phyloP scores from a whole-genome alignment of 2,888 invertebrate genomes.

The Folsomia manolachei region DNA sequence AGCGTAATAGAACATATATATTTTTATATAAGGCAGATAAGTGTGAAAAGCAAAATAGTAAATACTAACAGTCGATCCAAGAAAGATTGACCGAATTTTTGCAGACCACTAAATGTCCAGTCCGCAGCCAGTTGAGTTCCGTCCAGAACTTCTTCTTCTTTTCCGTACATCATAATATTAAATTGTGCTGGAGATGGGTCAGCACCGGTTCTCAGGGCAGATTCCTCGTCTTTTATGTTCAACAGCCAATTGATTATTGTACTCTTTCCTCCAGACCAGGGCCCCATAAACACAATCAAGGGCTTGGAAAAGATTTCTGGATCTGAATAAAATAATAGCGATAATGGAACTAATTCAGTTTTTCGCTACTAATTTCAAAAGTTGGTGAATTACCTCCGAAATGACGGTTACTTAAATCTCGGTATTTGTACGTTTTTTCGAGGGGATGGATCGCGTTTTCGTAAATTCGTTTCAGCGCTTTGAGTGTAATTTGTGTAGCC shows the following conservation, averaged over 20 bases:
- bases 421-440: slow-evolving; percentile 85
- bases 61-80: slow-evolving; percentile 61
- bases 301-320: slow-evolving; percentile 94
- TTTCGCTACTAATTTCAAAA: too few relatives aligned
- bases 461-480: slow-evolving; percentile 79
- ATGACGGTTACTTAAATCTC: slow-evolving; percentile 85
- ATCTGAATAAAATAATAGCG: slow-evolving; percentile 64
- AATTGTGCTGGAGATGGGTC: slow-evolving; percentile 92
- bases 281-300: slow-evolving; percentile 87
- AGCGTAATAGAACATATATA: slow-evolving; percentile 61
- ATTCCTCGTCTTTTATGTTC: slow-evolving; percentile 77
- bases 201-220: slow-evolving; percentile 83
- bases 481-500: slow-evolving; percentile 73
- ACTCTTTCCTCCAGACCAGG: slow-evolving; percentile 95
- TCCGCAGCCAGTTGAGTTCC: slow-evolving; percentile 93
- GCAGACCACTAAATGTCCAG: slow-evolving; percentile 88
- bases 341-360: background rate
- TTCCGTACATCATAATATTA: slow-evolving; percentile 85
- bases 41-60: background rate
- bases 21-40: background rate
- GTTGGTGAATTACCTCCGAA: slow-evolving; percentile 67
- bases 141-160: slow-evolving; percentile 78
- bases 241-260: slow-evolving; percentile 89
- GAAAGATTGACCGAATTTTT: slow-evolving; percentile 91
- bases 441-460: slow-evolving; percentile 84